Percentiles rank a stretch among this genome's conserved stretches.
Conservation (phyloP, 2,797 vertebrate species). For the Lutjanus argentimaculatus region DNA sequence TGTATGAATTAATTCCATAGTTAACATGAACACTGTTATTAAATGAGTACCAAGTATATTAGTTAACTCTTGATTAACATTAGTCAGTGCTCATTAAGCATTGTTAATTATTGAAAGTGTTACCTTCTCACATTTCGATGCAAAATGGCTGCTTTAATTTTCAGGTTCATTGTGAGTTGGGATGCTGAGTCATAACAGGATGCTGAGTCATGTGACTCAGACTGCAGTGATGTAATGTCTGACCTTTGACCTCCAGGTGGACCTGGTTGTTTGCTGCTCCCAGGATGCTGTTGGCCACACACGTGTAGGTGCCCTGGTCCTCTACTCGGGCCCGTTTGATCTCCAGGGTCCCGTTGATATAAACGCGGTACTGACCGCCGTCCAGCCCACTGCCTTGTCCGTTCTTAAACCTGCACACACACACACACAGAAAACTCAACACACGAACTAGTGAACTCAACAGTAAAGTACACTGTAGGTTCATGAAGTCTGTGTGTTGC, state of each 20-base stretch:
- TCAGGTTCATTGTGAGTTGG: background rate
- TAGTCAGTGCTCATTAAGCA: too few species aligned
- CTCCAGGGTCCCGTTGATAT: slow-evolving; percentile 94
- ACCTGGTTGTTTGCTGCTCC: slow-evolving; percentile 94
- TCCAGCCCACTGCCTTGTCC: slow-evolving; percentile 96
- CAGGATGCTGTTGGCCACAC: slow-evolving; percentile 94
- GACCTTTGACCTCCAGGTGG: slow-evolving; percentile 98
- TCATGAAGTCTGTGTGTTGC: background rate
- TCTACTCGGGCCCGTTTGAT: slow-evolving; percentile 90
- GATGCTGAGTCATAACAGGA: background rate
- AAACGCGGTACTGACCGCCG: slow-evolving; percentile 92
- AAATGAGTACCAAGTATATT: too few species aligned
- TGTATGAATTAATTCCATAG: too few species aligned
- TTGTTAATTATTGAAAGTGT: too few species aligned
- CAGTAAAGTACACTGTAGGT: too few species aligned
- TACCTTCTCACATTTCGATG: too few species aligned
- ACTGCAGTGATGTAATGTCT: slow-evolving; percentile 52
- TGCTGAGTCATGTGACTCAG: background rate
- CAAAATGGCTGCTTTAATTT: background rate
- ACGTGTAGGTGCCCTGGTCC: slow-evolving; percentile 97
- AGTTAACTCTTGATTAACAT: too few species aligned
- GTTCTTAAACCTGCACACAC: slow-evolving; percentile 94
- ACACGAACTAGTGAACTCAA: background rate
- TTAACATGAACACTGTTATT: too few species aligned
- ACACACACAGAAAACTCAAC: background rate